phyloP scores from a whole-genome alignment of 2,797 vertebrate species.

The Mastacembelus armatus region DNA sequence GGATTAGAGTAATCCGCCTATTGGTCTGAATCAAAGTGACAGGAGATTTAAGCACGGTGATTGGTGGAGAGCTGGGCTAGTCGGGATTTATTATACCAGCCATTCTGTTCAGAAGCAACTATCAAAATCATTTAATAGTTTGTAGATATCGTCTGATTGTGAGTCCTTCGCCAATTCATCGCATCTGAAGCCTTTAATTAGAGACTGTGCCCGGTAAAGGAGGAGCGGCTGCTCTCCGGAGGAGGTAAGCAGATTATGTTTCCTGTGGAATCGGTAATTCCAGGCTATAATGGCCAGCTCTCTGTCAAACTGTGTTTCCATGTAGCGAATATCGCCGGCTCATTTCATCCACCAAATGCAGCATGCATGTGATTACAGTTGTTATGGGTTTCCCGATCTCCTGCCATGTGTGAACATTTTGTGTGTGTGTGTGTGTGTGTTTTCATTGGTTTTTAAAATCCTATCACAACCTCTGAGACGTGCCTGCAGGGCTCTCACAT shows the following conservation, averaged over 20 bases:
- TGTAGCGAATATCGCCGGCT: not conserved
- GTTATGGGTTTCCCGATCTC: too few relatives aligned
- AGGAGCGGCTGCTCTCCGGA: constrained; percentile 39
- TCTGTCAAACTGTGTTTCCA: constrained; percentile 2
- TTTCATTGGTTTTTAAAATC: constrained; percentile 9
- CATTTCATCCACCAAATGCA: not conserved
- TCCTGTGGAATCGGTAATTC: constrained; percentile 63
- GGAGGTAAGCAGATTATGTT: constrained; percentile 81
- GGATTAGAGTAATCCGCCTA: constrained; percentile 69
- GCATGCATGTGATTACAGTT: not conserved
- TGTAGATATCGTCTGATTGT: not conserved
- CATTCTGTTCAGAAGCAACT: constrained; percentile 16
- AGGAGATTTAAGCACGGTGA: constrained; percentile 35
- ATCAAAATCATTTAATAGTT: constrained; percentile 14
- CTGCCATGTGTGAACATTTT: not conserved
- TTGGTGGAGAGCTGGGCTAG: constrained; percentile 44
- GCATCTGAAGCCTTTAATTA: not conserved
- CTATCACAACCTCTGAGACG: constrained; percentile 6
- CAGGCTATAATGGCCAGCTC: constrained; percentile 24
- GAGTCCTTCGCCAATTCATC: not conserved
- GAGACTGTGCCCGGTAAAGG: not conserved
- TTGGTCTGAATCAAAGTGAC: constrained; percentile 71
- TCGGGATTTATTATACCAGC: constrained; percentile 46
- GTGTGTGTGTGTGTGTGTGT: too few relatives aligned
- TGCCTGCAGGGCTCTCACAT: constrained; percentile 21